Base-by-base conservation (phyloP, 2,113 vertebrate genomes). In the Lasiurus cinereus region DNA sequence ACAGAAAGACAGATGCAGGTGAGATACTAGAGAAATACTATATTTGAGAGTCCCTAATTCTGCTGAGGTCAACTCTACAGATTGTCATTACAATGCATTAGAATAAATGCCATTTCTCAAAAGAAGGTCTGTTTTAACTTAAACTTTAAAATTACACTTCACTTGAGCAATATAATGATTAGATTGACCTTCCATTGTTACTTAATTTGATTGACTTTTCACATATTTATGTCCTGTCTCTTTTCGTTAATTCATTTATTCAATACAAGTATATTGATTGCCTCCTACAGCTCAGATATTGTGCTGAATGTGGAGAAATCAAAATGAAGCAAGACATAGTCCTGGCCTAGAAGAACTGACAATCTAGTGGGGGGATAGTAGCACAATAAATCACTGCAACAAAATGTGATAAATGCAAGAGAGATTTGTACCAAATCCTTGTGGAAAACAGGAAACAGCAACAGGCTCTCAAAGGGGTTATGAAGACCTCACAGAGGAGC, bases 201-300 rank as follows among this genome's bases (percentile, higher is more conserved):
- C 78, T 73, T 93, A 88, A 93, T 86, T 62, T 90, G 67, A 82
- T 78, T 56, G 43, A 76, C 83, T 93, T 95, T 83, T 91, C 88
- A 88, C 62, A 67, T 64, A 87, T 64, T 64, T 94, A 87, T 50
- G 9, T 64, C 69, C 64, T 82, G 22, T 48, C 84, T 96, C 52
- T 69, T 36, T 88, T 59, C 0, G 18, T 90, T 92, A 39, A 82
- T 92, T 85, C 6, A 84, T 83, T 80, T 46, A 31, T n/a, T 88
- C 52, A 67, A 90, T 79, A 67, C n/a, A 54, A 56, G 52, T 39
- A 66, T n/a, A 82, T 6, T 29, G 72, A 93, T 66, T 36, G 12
- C 67, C 22, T 95, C n/a, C 46, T 91, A 6, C 56, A 73, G 64
- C 50, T 91, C 67, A 56, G 72, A 33, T n/a, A 80, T 19, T 77